Percentiles rank a stretch among this genome's conserved stretches.
Evolutionary conservation across 2,113 vertebrate genomes (phyloP).

Genomic region (Prionailurus viverrinus): DNA sequence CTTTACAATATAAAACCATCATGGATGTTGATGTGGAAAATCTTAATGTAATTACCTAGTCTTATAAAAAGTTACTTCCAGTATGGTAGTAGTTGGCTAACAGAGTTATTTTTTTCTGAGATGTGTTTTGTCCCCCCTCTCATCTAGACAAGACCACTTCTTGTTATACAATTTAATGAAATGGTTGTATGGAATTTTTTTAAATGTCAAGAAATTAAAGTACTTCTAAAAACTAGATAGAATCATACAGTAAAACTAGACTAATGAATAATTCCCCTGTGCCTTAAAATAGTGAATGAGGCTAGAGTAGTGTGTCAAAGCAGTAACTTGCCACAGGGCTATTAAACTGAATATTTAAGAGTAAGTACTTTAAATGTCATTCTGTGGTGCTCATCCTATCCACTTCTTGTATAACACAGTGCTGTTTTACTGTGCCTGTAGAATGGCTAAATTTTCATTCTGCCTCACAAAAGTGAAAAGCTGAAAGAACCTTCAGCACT

Average conservation of each 20-base stretch:
- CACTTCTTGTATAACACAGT: not conserved
- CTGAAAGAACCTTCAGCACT: accelerated
- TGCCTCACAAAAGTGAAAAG: not conserved
- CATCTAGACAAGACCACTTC: not conserved
- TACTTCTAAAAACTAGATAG: not conserved
- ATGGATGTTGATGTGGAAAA: not conserved
- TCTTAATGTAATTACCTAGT: conserved; percentile 35
- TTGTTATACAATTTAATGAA: conserved; percentile 3
- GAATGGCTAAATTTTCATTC: not conserved
- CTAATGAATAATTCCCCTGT: not conserved
- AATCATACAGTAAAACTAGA: not conserved
- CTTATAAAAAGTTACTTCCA: conserved; percentile 46
- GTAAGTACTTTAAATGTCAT: not conserved
- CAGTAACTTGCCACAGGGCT: not conserved
- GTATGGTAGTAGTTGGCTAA: conserved; percentile 29
- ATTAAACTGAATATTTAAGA: not conserved
- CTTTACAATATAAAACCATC: conserved; percentile 59
- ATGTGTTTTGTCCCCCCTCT: not conserved
- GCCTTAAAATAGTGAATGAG: not conserved
- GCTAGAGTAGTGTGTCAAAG: not conserved
- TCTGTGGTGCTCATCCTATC: not conserved
- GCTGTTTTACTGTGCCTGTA: not conserved
- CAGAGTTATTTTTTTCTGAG: conserved; percentile 43
- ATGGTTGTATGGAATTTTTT: not conserved
- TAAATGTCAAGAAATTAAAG: conserved; percentile 27